phyloP scores from a whole-genome alignment of 2,797 vertebrate genomes.

The Thunnus albacares region DNA sequence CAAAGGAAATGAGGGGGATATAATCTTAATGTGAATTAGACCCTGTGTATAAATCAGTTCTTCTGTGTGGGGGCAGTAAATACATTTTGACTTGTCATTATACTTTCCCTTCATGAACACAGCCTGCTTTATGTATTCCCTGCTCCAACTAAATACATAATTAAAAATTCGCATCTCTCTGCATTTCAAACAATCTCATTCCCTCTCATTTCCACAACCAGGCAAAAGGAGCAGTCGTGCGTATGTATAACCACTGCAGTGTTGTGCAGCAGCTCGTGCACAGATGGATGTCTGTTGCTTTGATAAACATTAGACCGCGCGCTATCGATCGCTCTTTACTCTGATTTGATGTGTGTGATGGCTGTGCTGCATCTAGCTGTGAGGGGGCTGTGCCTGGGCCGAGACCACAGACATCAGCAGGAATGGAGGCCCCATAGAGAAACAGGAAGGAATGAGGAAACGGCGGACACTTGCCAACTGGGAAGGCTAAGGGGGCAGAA shows the following conservation, averaged over 20 bases:
- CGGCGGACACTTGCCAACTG: slow-evolving; percentile 63
- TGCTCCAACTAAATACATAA: slow-evolving; percentile 74
- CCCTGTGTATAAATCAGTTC: slow-evolving; percentile 46
- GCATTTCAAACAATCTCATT: slow-evolving; percentile 57
- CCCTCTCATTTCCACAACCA: slow-evolving; percentile 30
- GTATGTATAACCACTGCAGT: slow-evolving; percentile 47
- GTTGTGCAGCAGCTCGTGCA: slow-evolving; percentile 39
- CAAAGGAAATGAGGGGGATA: slow-evolving; percentile 45
- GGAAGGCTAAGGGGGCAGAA: slow-evolving; percentile 59
- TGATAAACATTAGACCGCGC: slow-evolving; percentile 72
- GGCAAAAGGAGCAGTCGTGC: slow-evolving; percentile 21
- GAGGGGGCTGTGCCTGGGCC: slow-evolving; percentile 52
- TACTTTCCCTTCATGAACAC: slow-evolving; percentile 54
- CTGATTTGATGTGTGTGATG: slow-evolving; percentile 77
- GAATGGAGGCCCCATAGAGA: slow-evolving; percentile 66
- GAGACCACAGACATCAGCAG: slow-evolving; percentile 73
- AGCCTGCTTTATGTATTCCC: slow-evolving; percentile 61
- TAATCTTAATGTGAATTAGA: slow-evolving; percentile 50
- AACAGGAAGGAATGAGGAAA: slow-evolving; percentile 67
- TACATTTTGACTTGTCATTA: slow-evolving; percentile 68
- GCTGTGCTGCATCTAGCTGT: slow-evolving; percentile 60
- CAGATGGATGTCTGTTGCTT: slow-evolving; percentile 63
- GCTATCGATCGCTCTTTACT: slow-evolving; percentile 73
- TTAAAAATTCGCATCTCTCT: slow-evolving; percentile 72
- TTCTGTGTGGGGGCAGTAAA: slow-evolving; percentile 50